Percentiles rank a stretch among this genome's conserved stretches.
Conservation (phyloP, 2,113 vertebrate species). For the Semnornis frantzii region DNA sequence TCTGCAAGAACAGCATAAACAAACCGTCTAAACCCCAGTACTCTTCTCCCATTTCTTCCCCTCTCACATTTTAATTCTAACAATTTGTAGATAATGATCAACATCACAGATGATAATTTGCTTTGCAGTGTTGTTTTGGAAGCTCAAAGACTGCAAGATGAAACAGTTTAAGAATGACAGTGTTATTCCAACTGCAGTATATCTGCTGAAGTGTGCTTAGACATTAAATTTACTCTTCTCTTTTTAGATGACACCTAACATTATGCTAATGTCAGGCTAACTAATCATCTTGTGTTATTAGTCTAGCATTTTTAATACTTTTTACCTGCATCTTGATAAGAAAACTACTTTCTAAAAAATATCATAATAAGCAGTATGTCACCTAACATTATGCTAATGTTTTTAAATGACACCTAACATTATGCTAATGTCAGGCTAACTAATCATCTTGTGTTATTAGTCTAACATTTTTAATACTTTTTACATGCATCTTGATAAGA, state of each 20-base stretch:
- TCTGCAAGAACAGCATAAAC: not conserved
- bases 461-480: not conserved
- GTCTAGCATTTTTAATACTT: not conserved
- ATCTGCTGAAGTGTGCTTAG: not conserved
- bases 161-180: not conserved
- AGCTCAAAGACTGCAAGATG: not conserved
- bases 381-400: not conserved
- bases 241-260: not conserved
- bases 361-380: too few species aligned
- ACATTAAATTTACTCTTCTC: not conserved
- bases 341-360: not conserved
- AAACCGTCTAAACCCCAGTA: not conserved
- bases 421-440: not conserved
- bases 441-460: not conserved
- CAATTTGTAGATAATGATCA: not conserved
- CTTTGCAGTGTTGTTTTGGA: not conserved
- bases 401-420: not conserved
- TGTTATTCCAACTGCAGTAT: not conserved
- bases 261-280: not conserved
- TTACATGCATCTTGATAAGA: not conserved
- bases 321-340: not conserved
- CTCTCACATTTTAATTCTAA: not conserved
- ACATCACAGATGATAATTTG: not conserved
- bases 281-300: not conserved
- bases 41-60: not conserved